Percentiles rank a stretch among this genome's conserved stretches.
These are phyloP conservation scores for Drosophila acutilabella DNA, from an alignment of 2,888 invertebrate genomes.

Conservation along the genomic window DNA sequence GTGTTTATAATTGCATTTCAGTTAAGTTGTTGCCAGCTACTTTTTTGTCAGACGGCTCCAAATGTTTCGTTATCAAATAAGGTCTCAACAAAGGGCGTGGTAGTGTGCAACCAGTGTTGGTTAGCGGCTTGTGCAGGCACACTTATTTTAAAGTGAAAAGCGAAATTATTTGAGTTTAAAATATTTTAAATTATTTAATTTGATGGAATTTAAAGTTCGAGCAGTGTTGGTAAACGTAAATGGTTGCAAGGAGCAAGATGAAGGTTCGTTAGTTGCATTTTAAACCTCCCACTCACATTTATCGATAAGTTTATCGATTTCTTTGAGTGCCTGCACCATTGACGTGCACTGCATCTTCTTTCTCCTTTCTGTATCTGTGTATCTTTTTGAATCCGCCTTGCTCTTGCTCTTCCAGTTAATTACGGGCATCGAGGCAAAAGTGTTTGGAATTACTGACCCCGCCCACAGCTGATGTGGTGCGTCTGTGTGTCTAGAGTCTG, in stretches of 20 bases:
- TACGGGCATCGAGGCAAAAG: constrained; percentile 39
- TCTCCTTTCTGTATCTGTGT: constrained; percentile 12
- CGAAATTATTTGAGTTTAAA: neutral
- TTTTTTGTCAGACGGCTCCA: constrained; percentile 22
- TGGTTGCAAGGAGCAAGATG: too few relatives aligned
- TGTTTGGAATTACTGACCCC: constrained; percentile 39
- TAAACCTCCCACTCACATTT: neutral
- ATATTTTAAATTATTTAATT: too few relatives aligned
- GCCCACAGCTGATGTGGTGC: constrained; percentile 35
- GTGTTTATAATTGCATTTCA: constrained; percentile 67
- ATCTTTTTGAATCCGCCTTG: neutral
- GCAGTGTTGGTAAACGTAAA: too few relatives aligned
- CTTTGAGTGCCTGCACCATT: constrained; percentile 7
- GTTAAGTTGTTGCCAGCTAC: constrained; percentile 35
- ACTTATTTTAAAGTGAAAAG: too few relatives aligned
- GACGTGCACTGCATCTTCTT: constrained; percentile 6
- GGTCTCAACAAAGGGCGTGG: neutral
- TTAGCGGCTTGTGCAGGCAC: neutral
- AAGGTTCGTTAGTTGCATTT: too few relatives aligned
- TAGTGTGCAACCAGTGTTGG: neutral
- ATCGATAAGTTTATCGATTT: constrained; percentile 39
- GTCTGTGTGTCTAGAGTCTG: neutral
- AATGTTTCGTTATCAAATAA: constrained; percentile 33
- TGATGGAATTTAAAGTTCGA: too few relatives aligned
- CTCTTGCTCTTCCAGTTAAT: constrained; percentile 51